Evolutionary conservation across 2,113 vertebrate species (phyloP).

Genomic region (Gavialis gangeticus): DNA sequence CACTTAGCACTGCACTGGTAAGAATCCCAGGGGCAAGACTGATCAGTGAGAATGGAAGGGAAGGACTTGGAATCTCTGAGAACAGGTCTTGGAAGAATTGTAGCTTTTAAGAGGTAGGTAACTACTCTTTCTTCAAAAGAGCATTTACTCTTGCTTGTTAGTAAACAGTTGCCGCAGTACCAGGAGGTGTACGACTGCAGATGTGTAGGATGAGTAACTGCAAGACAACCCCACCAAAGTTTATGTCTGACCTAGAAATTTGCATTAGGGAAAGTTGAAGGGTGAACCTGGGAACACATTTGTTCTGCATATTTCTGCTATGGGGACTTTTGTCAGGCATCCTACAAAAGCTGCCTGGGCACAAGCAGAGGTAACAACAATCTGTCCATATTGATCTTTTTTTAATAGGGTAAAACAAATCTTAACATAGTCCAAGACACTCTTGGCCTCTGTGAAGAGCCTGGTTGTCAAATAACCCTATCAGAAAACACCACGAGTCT

Average conservation of each 20-base stretch:
- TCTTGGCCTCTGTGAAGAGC: not conserved
- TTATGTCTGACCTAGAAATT: not conserved
- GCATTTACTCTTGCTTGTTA: not conserved
- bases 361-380: not conserved
- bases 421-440: not conserved
- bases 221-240: not conserved
- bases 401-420: not conserved
- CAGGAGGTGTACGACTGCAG: not conserved
- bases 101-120: not conserved
- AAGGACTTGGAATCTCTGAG: not conserved
- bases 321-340: slow-evolving; percentile 22
- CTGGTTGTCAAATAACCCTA: not conserved
- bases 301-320: not conserved
- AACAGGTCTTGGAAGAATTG: not conserved
- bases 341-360: not conserved
- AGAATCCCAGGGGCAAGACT: not conserved
- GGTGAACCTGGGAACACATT: no score
- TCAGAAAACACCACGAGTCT: not conserved
- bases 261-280: not conserved
- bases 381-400: not conserved
- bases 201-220: not conserved
- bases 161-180: not conserved
- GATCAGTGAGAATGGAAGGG: not conserved
- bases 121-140: fast-evolving
- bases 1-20: not conserved